phyloP scores from a whole-genome alignment of 2,888 invertebrate species.

The Beris chalybata region DNA sequence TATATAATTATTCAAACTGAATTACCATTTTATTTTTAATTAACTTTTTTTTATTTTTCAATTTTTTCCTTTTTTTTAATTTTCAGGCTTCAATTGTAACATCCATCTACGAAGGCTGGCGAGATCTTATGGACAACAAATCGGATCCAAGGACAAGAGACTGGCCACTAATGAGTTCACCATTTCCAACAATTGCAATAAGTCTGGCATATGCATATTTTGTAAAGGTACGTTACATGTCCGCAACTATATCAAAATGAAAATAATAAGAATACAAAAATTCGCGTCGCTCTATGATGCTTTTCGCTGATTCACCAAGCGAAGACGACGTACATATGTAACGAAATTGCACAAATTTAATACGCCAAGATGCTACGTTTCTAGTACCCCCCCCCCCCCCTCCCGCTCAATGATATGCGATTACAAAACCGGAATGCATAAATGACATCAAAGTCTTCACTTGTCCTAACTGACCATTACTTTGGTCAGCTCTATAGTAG shows the following conservation, averaged over 20 bases:
- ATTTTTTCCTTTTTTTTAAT: slow-evolving; percentile 34
- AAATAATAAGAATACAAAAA: not conserved
- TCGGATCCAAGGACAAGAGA: slow-evolving; percentile 79
- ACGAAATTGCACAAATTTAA: too few species aligned
- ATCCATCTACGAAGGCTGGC: slow-evolving; percentile 56
- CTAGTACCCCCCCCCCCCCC: too few species aligned
- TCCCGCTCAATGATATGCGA: too few species aligned
- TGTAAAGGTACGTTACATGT: slow-evolving; percentile 62
- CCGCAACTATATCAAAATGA: not conserved
- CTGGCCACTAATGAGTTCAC: slow-evolving; percentile 81
- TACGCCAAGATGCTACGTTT: too few species aligned
- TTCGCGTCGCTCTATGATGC: not conserved
- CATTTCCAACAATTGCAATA: slow-evolving; percentile 74
- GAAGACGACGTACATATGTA: too few species aligned
- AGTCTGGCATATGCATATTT: slow-evolving; percentile 75
- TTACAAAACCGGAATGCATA: too few species aligned
- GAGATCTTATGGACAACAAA: slow-evolving; percentile 80
- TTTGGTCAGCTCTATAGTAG: too few species aligned
- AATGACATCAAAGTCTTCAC: too few species aligned
- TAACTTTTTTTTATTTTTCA: slow-evolving; percentile 17
- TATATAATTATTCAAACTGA: not conserved
- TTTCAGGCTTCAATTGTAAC: slow-evolving; percentile 50
- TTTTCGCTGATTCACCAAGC: too few species aligned
- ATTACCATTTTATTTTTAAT: not conserved
- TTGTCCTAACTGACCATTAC: too few species aligned